Evolutionary conservation across 2,888 invertebrate species (phyloP).

Genomic region (Drosophila antonietae): DNA sequence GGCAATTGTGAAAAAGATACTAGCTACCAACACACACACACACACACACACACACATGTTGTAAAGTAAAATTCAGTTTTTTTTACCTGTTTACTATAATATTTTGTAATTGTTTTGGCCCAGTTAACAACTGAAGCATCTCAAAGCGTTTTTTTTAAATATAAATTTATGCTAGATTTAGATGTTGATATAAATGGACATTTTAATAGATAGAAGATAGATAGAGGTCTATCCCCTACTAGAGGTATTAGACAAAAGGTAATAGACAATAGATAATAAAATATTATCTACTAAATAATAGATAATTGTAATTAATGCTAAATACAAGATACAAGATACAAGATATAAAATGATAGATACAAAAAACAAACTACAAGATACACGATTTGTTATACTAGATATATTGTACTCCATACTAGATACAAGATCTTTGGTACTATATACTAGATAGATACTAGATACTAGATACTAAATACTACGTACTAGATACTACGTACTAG

Average conservation of each 20-base stretch:
- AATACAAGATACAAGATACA: no score
- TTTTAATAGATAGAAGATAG: neutral
- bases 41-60: neutral
- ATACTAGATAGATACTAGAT: slow-evolving; percentile 2
- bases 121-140: slow-evolving; percentile 53
- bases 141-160: slow-evolving; percentile 39
- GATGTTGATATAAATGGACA: neutral
- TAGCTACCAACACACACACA: slow-evolving; percentile 27
- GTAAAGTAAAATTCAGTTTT: slow-evolving; percentile 23
- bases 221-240: no score
- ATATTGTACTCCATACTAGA: neutral
- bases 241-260: neutral
- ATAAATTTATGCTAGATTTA: slow-evolving; percentile 13
- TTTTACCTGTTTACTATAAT: slow-evolving; percentile 45
- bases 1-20: slow-evolving; percentile 65
- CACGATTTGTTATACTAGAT: no score
- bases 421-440: neutral
- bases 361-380: no score
- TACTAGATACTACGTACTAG: neutral
- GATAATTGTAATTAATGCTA: neutral
- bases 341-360: no score
- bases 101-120: slow-evolving; percentile 72
- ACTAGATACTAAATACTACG: neutral
- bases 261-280: neutral
- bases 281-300: neutral